Evolutionary conservation across 2,113 vertebrate species (phyloP), one percentile per base, ranked within the genome.

Genomic region (Prolemur simus): DNA sequence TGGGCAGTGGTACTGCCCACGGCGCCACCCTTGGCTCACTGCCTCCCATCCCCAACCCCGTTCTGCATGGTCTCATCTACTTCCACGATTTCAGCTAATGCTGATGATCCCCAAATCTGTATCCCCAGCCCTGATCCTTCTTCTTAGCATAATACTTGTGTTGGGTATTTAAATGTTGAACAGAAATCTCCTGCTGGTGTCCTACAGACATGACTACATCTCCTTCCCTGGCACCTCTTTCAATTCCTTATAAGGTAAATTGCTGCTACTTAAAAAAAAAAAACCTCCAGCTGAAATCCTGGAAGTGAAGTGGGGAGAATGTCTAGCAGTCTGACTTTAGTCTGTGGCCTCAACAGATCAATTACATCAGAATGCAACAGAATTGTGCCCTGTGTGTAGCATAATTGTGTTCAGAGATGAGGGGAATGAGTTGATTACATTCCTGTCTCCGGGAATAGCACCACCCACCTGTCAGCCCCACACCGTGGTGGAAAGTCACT

Each of bases 301-400:
- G 52, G 37, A 29, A 56, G 34, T 71, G 37, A 58, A 17, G 60
- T 32, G 58, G 63, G 27, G 52, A 90, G n/a, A 77, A 63, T 18
- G 20, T 54, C 81, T 32, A n/a, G 54, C 69, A 63, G 14, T 27
- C 25, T 77, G 32, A 37, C 21, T 47, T 63, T 42, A 69, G 74
- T 68, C 60, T 49, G 15, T 42, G 87, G 52, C 29, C 54, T 87
- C 82, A 77, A 25, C 23, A 83, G 45, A 37, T 39, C 63, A 42
- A 0, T 23, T 23, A 29, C 8, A 29, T 27, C 45, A 49, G 68
- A 82, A 63, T 3, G 9, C 45, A 71, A n/a, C 5, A 47, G 47
- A 71, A 45, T 1, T 25, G 9, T n/a, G 9, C 8, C 49, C 25
- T 29, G 10, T 2, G 3, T 4, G 10, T 29, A 6, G 2, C 9